These are phyloP conservation scores for Pangasianodon gigas DNA, from an alignment of 2,113 vertebrate species.

Conservation along the genomic window DNA sequence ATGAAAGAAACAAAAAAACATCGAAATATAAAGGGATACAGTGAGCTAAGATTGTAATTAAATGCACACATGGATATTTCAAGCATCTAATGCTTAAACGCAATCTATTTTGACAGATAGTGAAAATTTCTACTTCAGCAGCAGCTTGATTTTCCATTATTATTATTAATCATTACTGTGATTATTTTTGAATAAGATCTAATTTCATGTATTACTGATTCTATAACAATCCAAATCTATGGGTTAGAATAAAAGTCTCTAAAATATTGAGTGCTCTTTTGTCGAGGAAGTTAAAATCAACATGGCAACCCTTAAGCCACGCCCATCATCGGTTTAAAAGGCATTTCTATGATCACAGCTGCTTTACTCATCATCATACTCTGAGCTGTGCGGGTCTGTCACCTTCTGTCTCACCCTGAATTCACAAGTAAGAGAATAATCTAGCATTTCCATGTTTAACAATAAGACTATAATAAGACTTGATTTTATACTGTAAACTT, in stretches of 20 bases:
- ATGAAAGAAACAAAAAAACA: background rate
- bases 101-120: background rate
- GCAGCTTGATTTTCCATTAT: background rate
- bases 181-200: background rate
- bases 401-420: background rate
- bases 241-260: background rate
- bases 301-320: too few relatives aligned
- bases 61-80: background rate
- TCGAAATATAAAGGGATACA: background rate
- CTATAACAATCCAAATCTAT: background rate
- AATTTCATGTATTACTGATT: background rate
- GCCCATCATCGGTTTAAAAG: background rate
- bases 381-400: background rate
- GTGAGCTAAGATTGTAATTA: background rate
- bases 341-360: background rate
- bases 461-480: background rate
- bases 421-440: slow-evolving; percentile 21
- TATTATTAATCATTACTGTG: background rate
- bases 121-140: background rate
- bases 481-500: background rate
- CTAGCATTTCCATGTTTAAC: background rate
- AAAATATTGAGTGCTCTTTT: background rate
- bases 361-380: background rate
- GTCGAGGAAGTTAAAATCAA: too few relatives aligned
- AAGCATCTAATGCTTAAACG: background rate